Evolutionary conservation across 2,888 invertebrate species (phyloP).

Genomic region (Epistrophe grossulariae): DNA sequence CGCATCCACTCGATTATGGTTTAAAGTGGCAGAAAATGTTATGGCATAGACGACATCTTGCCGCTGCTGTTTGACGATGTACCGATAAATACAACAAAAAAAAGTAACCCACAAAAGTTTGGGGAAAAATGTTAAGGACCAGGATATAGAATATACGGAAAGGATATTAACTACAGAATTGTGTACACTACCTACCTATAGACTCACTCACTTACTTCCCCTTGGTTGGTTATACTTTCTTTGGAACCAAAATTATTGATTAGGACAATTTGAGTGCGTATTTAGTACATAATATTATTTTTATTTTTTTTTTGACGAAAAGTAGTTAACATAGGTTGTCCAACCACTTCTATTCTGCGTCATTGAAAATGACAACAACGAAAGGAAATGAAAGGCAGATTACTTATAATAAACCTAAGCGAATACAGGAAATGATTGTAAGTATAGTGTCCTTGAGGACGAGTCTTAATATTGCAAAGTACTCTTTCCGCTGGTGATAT

Average conservation of each 20-base stretch:
- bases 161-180: slow-evolving; percentile 10
- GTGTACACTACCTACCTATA: not conserved
- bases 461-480: not conserved
- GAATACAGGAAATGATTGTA: slow-evolving; percentile 10
- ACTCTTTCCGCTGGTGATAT: slow-evolving; percentile 2
- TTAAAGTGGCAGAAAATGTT: slow-evolving; percentile 73
- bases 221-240: not conserved
- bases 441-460: slow-evolving; percentile 9
- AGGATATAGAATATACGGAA: slow-evolving; percentile 6
- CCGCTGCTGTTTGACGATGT: slow-evolving; percentile 12
- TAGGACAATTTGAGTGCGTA: slow-evolving; percentile 22
- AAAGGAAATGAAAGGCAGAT: not conserved
- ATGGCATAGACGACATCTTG: slow-evolving; percentile 66
- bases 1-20: slow-evolving; percentile 73
- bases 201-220: not conserved
- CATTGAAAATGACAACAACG: slow-evolving; percentile 2
- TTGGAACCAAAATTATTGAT: slow-evolving; percentile 14
- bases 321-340: not conserved
- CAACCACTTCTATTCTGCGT: not conserved
- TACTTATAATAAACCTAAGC: not conserved
- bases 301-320: not conserved
- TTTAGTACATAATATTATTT: slow-evolving; percentile 17
- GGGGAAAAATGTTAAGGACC: slow-evolving; percentile 3
- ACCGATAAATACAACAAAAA: not conserved
- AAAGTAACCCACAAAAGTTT: not conserved